Base-by-base conservation (phyloP, 2,113 vertebrate genomes). In the Hemibagrus wyckioides region DNA sequence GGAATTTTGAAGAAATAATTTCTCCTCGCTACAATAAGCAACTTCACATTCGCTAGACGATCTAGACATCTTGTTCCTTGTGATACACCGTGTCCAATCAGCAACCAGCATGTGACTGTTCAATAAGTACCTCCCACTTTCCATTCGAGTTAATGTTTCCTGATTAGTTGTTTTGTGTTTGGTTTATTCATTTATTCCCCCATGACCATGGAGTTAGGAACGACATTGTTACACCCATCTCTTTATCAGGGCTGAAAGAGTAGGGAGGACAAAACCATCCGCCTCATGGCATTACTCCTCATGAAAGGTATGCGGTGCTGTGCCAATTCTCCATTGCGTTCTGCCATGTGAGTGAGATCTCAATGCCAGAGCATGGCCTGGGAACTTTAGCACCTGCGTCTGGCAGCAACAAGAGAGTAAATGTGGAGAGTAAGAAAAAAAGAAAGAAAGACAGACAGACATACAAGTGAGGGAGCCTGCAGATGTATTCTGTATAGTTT, bases 381-480 rank as follows among this genome's bases (percentile, higher is more conserved):
- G 73, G 89, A 90, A 88, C 83, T 90, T 90, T 73, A 89, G 85
- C 88, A 89, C 88, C 88, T 89, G 85, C 80, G 30, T 54, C 86
- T 84, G n/a, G 82, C 39, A 76, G 67, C 83, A 50, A 52, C 76
- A 3, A 73, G 41, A 82, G 69, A 69, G 33, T 67, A 33, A 80
- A 33, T 54, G 44, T 23, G 75, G 59, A 48, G 44, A 48, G 44
- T 5, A 48, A 48, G 9, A 48, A 8, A 48, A 48, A 48, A 48
- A 19, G 23, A 48, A 67, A 30, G 48, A 56, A 56, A 14, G 36
- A 23, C 56, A 56, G 23, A 23, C 11, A 19, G 57, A n/a, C 30
- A 23, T 73, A 50, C 59, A 25, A 28, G 41, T 59, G 61, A 25
- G 61, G 36, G 56, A 77, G 84, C 6, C 41, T 50, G 36, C 41